Conservation (phyloP, 2,888 invertebrate species). For the Diarsia mendica region DNA sequence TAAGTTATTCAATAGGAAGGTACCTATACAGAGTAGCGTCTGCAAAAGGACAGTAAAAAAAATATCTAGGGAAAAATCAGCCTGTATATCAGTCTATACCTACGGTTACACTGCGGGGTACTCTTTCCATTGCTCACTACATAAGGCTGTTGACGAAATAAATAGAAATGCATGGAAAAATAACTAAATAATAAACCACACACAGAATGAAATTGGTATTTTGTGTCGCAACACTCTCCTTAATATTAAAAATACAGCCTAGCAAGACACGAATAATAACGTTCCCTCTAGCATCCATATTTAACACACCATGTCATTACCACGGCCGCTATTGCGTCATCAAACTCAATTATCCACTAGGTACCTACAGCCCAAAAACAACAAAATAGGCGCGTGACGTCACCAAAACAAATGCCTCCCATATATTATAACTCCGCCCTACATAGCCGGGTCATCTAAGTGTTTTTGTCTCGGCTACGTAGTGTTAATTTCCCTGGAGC, state of each 20-base stretch:
- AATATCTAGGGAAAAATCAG: too few relatives aligned
- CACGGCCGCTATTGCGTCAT: slow-evolving; percentile 41
- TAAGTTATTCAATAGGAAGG: too few relatives aligned
- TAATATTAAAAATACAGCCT: background rate
- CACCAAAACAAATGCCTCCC: slow-evolving; percentile 52
- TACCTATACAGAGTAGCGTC: too few relatives aligned
- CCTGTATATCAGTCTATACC: too few relatives aligned
- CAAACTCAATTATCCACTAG: slow-evolving; percentile 52
- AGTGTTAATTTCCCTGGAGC: slow-evolving; percentile 83
- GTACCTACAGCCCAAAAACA: slow-evolving; percentile 41
- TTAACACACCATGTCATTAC: slow-evolving; percentile 42
- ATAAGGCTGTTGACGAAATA: too few relatives aligned
- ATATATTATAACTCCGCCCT: slow-evolving; percentile 45
- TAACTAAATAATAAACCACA: background rate
- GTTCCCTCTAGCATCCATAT: slow-evolving; percentile 36
- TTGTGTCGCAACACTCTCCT: background rate
- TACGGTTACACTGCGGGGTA: too few relatives aligned
- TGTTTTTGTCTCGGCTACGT: slow-evolving; percentile 67
- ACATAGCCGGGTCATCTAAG: slow-evolving; percentile 58
- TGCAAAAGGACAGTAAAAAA: too few relatives aligned
- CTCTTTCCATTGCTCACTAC: background rate
- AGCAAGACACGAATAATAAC: slow-evolving; percentile 26
- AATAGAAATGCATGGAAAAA: too few relatives aligned
- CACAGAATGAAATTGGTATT: background rate
- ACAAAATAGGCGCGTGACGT: slow-evolving; percentile 53